A percentile compares a stretch with the other conserved stretches of the same genome.
Conservation (phyloP, 1,140 invertebrate species). For the Pseudoatta argentina region DNA sequence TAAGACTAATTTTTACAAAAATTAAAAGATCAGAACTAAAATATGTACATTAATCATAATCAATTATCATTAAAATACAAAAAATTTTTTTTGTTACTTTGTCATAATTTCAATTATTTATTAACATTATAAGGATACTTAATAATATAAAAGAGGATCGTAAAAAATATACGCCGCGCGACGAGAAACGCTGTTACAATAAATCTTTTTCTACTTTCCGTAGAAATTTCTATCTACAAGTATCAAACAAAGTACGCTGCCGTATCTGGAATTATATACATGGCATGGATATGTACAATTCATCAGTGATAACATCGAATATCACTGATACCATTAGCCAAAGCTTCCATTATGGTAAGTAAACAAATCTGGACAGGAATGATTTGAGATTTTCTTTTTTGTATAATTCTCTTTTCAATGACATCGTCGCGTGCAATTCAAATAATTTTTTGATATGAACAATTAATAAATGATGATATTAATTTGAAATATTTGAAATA, state of each 20-base stretch:
- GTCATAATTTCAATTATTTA: too few relatives aligned
- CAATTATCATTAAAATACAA: too few relatives aligned
- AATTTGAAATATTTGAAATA: too few relatives aligned
- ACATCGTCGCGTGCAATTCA: too few relatives aligned
- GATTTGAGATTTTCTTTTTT: background rate
- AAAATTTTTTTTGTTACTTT: too few relatives aligned
- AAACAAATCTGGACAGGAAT: background rate
- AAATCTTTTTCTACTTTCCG: background rate
- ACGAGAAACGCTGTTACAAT: background rate
- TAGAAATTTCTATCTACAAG: slow-evolving; percentile 91
- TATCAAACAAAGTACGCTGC: slow-evolving; percentile 89
- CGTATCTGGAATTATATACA: slow-evolving; percentile 87
- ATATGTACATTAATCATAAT: too few relatives aligned
- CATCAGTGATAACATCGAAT: slow-evolving; percentile 88
- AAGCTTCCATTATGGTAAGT: slow-evolving; percentile 89
- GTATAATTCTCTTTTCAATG: too few relatives aligned
- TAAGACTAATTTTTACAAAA: too few relatives aligned
- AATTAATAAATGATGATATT: too few relatives aligned
- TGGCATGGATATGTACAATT: slow-evolving; percentile 89
- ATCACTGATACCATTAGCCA: slow-evolving; percentile 86
- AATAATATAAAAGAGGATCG: background rate
- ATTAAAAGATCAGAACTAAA: too few relatives aligned
- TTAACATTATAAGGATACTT: too few relatives aligned
- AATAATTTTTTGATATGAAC: too few relatives aligned
- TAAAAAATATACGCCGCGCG: background rate